Percentiles rank a stretch among this genome's conserved stretches.
Conservation (phyloP, 1,140 invertebrate genomes). For the Pseudomyrmex dendroicus region DNA sequence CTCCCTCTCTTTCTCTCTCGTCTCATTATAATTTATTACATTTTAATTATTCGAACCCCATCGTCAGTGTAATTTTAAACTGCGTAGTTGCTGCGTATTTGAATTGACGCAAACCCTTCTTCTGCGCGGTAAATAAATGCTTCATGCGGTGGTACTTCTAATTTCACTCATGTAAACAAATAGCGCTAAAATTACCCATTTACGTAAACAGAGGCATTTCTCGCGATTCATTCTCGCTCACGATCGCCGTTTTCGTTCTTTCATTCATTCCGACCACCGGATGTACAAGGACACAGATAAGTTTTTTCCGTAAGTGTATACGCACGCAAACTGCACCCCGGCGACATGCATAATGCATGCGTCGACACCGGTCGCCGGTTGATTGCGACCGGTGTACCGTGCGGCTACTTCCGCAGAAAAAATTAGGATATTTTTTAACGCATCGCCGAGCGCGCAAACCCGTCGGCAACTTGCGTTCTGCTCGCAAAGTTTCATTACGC, state of each 20-base stretch:
- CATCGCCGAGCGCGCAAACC: slow-evolving; percentile 29
- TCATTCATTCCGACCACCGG: slow-evolving; percentile 30
- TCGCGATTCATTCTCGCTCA: slow-evolving; percentile 12
- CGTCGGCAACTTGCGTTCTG: not conserved
- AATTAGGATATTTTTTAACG: slow-evolving; percentile 61
- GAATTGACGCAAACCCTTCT: not conserved
- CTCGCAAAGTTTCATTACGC: slow-evolving; percentile 45
- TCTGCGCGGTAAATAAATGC: not conserved
- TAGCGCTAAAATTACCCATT: not conserved
- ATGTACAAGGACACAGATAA: slow-evolving; percentile 53
- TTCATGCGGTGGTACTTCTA: not conserved
- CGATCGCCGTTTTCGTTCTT: slow-evolving; percentile 5
- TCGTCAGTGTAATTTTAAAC: no score
- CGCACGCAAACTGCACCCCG: slow-evolving; percentile 27
- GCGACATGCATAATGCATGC: slow-evolving; percentile 59
- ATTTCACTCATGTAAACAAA: not conserved
- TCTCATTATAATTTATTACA: no score
- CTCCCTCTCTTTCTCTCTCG: no score
- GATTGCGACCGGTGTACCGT: slow-evolving; percentile 49
- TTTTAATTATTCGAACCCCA: no score
- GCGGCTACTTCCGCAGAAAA: slow-evolving; percentile 52
- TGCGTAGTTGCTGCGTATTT: no score
- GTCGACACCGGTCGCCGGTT: slow-evolving; percentile 32
- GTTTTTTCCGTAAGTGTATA: slow-evolving; percentile 40
- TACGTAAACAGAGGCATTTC: not conserved